Percentiles rank a stretch among this genome's conserved stretches.
Evolutionary conservation across 1,140 invertebrate species (phyloP).

Genomic region (Tyrophagus putrescentiae): DNA sequence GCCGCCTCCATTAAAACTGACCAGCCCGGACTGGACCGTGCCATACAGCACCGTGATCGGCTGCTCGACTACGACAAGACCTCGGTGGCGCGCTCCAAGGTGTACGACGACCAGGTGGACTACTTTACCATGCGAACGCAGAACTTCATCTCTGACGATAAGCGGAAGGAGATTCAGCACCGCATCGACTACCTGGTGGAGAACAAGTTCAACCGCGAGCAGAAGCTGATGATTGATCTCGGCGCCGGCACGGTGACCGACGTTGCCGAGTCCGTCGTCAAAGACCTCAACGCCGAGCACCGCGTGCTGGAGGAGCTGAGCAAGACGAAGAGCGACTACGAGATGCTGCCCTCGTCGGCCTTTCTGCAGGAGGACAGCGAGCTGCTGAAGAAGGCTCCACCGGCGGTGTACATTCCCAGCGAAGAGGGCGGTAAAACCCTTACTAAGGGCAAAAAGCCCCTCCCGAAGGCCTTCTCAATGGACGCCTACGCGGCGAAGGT

Average conservation of each 20-base stretch:
- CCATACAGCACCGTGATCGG: slow-evolving; percentile 59
- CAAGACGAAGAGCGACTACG: slow-evolving; percentile 14
- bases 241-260: slow-evolving; percentile 41
- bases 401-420: slow-evolving; percentile 12
- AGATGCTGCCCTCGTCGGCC: slow-evolving; percentile 10
- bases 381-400: slow-evolving; percentile 8
- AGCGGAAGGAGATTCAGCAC: slow-evolving; percentile 54
- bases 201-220: slow-evolving; percentile 50
- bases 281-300: slow-evolving; percentile 31
- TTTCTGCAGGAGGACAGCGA: slow-evolving; percentile 18
- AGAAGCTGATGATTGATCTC: slow-evolving; percentile 60
- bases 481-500: slow-evolving; percentile 35
- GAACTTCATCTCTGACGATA: slow-evolving; percentile 57
- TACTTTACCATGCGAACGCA: slow-evolving; percentile 64
- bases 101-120: slow-evolving; percentile 88
- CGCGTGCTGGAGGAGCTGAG: slow-evolving; percentile 23
- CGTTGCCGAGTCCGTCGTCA: slow-evolving; percentile 33
- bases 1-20: neutral
- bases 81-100: slow-evolving; percentile 64
- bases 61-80: slow-evolving; percentile 70
- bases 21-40: slow-evolving; percentile 41
- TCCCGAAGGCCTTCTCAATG: neutral
- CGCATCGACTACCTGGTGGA: slow-evolving; percentile 52
- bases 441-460: neutral
- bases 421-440: neutral